Evolutionary conservation across 1,140 invertebrate genomes (phyloP).

Genomic region (Drosophila yakuba): DNA sequence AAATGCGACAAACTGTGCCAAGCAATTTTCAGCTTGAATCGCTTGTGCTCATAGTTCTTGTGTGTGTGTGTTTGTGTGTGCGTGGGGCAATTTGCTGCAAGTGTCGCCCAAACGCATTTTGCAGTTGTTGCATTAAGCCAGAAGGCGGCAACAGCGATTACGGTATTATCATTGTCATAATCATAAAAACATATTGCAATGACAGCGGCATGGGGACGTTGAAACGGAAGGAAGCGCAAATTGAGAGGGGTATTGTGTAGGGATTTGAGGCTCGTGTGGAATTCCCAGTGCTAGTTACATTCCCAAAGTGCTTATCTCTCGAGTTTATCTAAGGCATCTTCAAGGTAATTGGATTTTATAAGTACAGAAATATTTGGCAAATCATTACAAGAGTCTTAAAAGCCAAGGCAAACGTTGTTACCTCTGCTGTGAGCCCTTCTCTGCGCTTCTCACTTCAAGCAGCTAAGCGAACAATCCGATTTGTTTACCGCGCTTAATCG

Average conservation of each 20-base stretch:
- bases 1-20: constrained; percentile 76
- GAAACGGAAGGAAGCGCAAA: constrained; percentile 27
- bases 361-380: not conserved
- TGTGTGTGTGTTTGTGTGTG: constrained; percentile 1
- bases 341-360: not conserved
- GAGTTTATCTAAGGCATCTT: not conserved
- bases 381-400: not conserved
- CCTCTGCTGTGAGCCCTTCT: constrained; percentile 3
- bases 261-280: not conserved
- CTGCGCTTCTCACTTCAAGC: constrained; percentile 12
- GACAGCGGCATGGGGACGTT: constrained; percentile 3
- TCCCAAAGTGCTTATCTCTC: not conserved
- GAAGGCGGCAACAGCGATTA: constrained; percentile 50
- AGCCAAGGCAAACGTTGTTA: not conserved
- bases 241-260: constrained; percentile 20
- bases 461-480: constrained; percentile 3
- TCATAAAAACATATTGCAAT: constrained; percentile 66
- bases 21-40: constrained; percentile 79
- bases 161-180: constrained; percentile 76
- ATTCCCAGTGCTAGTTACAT: constrained; percentile 12
- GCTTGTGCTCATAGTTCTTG: constrained; percentile 51
- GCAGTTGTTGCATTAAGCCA: constrained; percentile 72
- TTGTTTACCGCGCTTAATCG: constrained; percentile 21
- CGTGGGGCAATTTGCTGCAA: constrained; percentile 67
- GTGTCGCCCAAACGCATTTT: constrained; percentile 75